Conservation (phyloP, 53 echinoderm and acorn worm species). For the Temnopleurus reevesii region DNA sequence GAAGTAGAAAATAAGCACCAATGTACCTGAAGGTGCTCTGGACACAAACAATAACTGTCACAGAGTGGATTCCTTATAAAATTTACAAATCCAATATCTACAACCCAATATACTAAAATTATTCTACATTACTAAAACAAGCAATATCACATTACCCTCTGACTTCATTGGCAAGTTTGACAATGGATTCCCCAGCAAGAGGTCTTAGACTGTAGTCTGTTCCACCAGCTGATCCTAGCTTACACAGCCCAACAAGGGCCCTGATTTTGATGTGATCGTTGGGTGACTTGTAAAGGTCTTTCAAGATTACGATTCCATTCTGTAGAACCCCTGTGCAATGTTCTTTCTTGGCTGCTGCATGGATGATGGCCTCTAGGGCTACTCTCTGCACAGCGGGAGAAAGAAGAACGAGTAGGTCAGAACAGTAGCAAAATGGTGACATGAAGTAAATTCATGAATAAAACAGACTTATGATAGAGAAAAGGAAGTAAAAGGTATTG, state of each 20-base stretch:
- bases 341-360: slow-evolving; percentile 91
- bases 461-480: too few relatives aligned
- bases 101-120: too few relatives aligned
- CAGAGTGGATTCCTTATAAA: too few relatives aligned
- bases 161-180: slow-evolving; percentile 80
- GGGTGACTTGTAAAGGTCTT: slow-evolving; percentile 76
- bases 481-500: too few relatives aligned
- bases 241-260: slow-evolving; percentile 93
- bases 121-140: too few relatives aligned
- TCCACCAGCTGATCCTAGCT: slow-evolving; percentile 92
- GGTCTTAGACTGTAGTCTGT: slow-evolving; percentile 78
- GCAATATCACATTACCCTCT: too few relatives aligned
- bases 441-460: too few relatives aligned
- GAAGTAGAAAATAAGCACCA: too few relatives aligned
- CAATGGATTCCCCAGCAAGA: slow-evolving; percentile 82
- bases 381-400: slow-evolving; percentile 68
- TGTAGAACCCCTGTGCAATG: slow-evolving; percentile 83
- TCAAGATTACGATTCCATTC: slow-evolving; percentile 79
- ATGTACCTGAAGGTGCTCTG: too few relatives aligned
- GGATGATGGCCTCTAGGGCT: slow-evolving; percentile 89
- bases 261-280: slow-evolving; percentile 88
- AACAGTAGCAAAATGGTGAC: too few relatives aligned
- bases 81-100: too few relatives aligned
- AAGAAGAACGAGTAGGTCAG: background rate
- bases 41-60: too few relatives aligned